Evolutionary conservation across 2,113 vertebrate genomes (phyloP).

Genomic region (Notiomystis cincta): DNA sequence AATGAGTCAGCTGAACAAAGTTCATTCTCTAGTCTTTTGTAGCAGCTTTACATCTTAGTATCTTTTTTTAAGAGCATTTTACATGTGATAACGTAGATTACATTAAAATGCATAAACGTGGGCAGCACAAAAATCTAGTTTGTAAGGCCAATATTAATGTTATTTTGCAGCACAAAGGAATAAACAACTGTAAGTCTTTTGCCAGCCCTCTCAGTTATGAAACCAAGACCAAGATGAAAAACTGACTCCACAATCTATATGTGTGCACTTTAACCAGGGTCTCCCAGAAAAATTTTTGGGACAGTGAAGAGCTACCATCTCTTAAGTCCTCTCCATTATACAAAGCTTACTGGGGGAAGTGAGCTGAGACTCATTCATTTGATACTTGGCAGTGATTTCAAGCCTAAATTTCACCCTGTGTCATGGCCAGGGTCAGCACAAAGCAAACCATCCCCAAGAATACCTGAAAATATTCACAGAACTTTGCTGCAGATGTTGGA

Average conservation of each 20-base stretch:
- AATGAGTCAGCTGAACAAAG: background rate
- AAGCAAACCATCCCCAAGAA: background rate
- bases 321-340: background rate
- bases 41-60: background rate
- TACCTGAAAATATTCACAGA: background rate
- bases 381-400: background rate
- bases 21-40: background rate
- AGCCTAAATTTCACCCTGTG: no score
- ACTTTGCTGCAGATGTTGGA: background rate
- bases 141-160: background rate
- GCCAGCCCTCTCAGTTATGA: background rate
- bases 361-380: background rate
- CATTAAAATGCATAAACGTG: background rate
- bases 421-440: accelerated
- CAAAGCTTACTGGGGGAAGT: no score
- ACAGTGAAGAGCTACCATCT: background rate
- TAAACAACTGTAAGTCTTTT: background rate
- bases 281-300: background rate
- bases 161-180: background rate
- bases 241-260: background rate
- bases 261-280: background rate
- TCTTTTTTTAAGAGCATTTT: background rate
- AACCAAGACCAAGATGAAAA: background rate
- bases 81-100: background rate
- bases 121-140: background rate